These are phyloP conservation scores for Amblyjoppa fuscipennis DNA, from an alignment of 2,888 invertebrate species.

Conservation along the genomic window DNA sequence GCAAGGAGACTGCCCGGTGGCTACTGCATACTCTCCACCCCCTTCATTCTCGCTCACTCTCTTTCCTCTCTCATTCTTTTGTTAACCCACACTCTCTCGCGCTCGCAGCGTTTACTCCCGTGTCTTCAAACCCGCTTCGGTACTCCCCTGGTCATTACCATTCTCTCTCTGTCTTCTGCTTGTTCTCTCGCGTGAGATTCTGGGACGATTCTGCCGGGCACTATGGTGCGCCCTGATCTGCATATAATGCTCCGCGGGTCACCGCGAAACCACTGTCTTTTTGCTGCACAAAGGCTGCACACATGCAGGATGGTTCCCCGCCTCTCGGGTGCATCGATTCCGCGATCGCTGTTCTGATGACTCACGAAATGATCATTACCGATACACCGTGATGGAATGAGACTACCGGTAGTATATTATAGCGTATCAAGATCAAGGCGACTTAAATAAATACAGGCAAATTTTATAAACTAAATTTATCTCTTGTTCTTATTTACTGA, in stretches of 20 bases:
- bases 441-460: no score
- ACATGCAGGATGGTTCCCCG: constrained; percentile 72
- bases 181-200: constrained; percentile 42
- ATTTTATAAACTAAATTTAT: no score
- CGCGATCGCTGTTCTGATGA: constrained; percentile 74
- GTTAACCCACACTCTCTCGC: constrained; percentile 60
- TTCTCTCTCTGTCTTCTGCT: constrained; percentile 56
- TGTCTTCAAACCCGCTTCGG: constrained; percentile 63
- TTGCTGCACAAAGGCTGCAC: constrained; percentile 71
- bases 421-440: no score
- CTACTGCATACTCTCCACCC: constrained; percentile 71
- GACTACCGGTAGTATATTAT: no score
- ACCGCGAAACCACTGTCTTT: constrained; percentile 64
- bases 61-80: constrained; percentile 61
- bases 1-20: constrained; percentile 80
- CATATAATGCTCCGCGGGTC: constrained; percentile 81
- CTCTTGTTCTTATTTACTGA: no score
- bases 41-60: constrained; percentile 65
- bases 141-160: constrained; percentile 64
- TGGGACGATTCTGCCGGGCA: constrained; percentile 72
- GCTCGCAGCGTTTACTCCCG: constrained; percentile 59
- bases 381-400: constrained; percentile 52
- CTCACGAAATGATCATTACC: constrained; percentile 81
- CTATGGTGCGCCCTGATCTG: constrained; percentile 83
- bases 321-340: constrained; percentile 44